Conservation (phyloP, 2,888 invertebrate species). For the Dasysyrphus tricinctus region DNA sequence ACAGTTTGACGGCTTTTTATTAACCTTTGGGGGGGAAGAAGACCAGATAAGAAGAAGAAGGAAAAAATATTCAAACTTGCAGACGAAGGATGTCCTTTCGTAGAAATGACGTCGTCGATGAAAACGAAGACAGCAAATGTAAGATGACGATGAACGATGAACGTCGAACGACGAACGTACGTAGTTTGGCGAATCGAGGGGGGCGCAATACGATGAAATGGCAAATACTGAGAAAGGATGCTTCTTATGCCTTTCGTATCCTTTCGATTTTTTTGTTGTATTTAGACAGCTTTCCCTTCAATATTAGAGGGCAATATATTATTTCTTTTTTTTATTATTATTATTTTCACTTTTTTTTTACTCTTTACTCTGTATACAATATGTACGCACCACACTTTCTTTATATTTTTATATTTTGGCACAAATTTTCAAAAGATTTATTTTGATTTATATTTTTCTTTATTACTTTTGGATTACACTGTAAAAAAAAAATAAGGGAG, state of each 20-base stretch:
- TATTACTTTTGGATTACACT: conserved; percentile 69
- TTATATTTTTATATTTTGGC: conserved; percentile 67
- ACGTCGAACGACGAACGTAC: conserved; percentile 22
- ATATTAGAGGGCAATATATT: conserved; percentile 51
- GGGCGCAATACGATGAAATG: conserved; percentile 9
- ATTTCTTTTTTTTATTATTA: conserved; percentile 51
- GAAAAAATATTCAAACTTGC: conserved; percentile 50
- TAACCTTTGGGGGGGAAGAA: conserved; percentile 76
- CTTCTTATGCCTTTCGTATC: conserved; percentile 48
- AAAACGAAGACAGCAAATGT: conserved; percentile 37
- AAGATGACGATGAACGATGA: conserved; percentile 31
- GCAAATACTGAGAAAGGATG: conserved; percentile 43
- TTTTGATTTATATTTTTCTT: conserved; percentile 51
- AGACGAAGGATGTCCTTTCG: conserved; percentile 57
- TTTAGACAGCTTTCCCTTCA: conserved; percentile 39
- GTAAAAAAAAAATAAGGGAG: conserved; percentile 44
- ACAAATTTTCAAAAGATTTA: conserved; percentile 62
- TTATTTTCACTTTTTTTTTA: conserved; percentile 57
- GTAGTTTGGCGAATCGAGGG: background rate
- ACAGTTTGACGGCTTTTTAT: conserved; percentile 94
- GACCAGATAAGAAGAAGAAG: conserved; percentile 43
- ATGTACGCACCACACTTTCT: conserved; percentile 71
- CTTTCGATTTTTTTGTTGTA: conserved; percentile 23
- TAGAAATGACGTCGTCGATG: conserved; percentile 51
- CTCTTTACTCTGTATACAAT: conserved; percentile 38